Evolutionary conservation across 2,797 vertebrate genomes (phyloP), one percentile per base, ranked within the genome.

Genomic region (Scolopax rusticola): DNA sequence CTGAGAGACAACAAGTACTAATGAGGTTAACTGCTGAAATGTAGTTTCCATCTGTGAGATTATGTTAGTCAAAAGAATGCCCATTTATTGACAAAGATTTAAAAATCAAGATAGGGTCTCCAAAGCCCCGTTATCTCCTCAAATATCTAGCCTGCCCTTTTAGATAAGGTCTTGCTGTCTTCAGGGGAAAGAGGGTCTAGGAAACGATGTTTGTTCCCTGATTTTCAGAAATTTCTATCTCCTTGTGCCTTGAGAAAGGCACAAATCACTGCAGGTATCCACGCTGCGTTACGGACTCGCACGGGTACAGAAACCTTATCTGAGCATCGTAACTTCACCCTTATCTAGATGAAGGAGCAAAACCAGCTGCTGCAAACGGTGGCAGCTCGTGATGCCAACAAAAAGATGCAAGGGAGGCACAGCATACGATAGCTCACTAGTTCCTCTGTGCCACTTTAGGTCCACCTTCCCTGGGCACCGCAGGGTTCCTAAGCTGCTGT

Each of bases 321-420:
- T 57, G 40, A 90, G 63, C 68, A 77, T 77, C 67, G 0, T 19
- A 33, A 33, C 71, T 59, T 40, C 47, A 4, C 1, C 3, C 50
- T 77, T 83, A 84, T 79, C 80, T 70, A 45, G 74, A 79, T 74
- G 51, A 74, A 77, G 70, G 77, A 84, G 30, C 67, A 93, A 82
- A 89, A 45, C 2, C 76, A 87, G 53, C 41, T 64, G 9, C 56
- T 75, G 47, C 53, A 67, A 54, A 61, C 8, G 54, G 38, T 8
- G 89, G 84, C 67, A 92, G 51, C 30, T 54, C 45, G n/a, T 1
- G 36, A 28, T 73, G 18, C 28, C 60, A 28, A 48, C 53, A 67
- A 27, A n/a, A 40, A 53, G 43, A 33, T n/a, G 30, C 1, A 11
- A 11, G 36, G 36, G 36, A 36, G 36, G 36, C 36, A 41, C 0